Conservation (phyloP, 2,113 vertebrate genomes). For the Dromas ardeola region DNA sequence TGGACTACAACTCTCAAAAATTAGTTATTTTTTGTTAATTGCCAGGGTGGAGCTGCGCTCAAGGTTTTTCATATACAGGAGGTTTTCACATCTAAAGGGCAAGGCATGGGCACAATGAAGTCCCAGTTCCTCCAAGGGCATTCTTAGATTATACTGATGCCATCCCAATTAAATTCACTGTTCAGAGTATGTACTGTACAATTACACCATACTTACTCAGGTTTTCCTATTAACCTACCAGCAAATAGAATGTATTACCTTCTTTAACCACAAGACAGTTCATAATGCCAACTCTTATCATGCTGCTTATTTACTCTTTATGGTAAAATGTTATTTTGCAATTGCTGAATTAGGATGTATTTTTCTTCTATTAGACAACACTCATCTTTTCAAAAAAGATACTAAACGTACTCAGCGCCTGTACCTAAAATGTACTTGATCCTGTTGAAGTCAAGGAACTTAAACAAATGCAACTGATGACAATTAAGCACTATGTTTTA, state of each 20-base stretch:
- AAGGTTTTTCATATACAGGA: neutral
- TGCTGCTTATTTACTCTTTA: neutral
- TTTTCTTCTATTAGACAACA: neutral
- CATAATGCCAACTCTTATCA: neutral
- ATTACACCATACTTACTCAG: neutral
- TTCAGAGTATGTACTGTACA: neutral
- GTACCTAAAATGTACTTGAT: neutral
- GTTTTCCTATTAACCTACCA: neutral
- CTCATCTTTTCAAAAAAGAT: neutral
- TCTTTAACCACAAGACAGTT: neutral
- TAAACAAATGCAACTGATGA: neutral
- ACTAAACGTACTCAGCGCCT: neutral
- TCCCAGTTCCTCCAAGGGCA: neutral
- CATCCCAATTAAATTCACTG: neutral
- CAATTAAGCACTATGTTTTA: neutral
- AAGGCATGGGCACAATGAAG: neutral
- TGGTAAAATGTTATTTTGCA: neutral
- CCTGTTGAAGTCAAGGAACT: neutral
- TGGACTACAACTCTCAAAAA: constrained; percentile 3
- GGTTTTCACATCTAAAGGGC: neutral
- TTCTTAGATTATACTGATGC: neutral
- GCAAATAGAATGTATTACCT: neutral
- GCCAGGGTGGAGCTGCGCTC: neutral
- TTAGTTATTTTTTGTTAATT: neutral
- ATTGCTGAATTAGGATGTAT: neutral